These are phyloP conservation scores for Nezara viridula DNA, from an alignment of 2,888 invertebrate species.

Conservation along the genomic window DNA sequence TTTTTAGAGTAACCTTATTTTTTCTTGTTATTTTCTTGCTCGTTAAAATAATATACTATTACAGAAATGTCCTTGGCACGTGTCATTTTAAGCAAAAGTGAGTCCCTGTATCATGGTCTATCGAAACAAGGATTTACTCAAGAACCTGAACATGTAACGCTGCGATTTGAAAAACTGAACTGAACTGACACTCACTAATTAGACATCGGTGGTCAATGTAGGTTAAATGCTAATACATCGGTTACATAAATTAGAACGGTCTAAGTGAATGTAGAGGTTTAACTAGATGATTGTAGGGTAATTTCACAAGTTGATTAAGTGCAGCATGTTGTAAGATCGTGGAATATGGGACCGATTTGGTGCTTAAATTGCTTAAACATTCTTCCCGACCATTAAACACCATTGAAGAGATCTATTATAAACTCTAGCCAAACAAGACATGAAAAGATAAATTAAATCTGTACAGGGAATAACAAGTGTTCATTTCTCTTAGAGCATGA, in stretches of 20 bases:
- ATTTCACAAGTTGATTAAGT: neutral
- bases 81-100: neutral
- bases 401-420: too few relatives aligned
- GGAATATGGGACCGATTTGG: neutral
- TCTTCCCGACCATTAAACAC: too few relatives aligned
- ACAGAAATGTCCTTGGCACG: neutral
- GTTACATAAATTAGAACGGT: neutral
- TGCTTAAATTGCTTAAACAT: neutral
- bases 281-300: neutral
- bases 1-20: neutral
- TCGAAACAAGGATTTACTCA: neutral
- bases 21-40: neutral
- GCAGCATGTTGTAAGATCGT: neutral
- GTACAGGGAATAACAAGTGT: too few relatives aligned
- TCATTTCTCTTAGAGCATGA: too few relatives aligned
- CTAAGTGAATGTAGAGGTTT: neutral
- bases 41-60: neutral
- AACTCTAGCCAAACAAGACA: too few relatives aligned
- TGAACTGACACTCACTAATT: neutral
- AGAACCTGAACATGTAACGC: neutral
- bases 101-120: neutral
- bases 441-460: too few relatives aligned
- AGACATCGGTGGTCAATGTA: neutral
- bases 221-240: neutral
- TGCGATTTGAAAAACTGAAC: neutral